Percentiles rank a stretch among this genome's conserved stretches.
These are phyloP conservation scores for Eublepharis macularius DNA, from an alignment of 2,113 vertebrate genomes.

Conservation along the genomic window DNA sequence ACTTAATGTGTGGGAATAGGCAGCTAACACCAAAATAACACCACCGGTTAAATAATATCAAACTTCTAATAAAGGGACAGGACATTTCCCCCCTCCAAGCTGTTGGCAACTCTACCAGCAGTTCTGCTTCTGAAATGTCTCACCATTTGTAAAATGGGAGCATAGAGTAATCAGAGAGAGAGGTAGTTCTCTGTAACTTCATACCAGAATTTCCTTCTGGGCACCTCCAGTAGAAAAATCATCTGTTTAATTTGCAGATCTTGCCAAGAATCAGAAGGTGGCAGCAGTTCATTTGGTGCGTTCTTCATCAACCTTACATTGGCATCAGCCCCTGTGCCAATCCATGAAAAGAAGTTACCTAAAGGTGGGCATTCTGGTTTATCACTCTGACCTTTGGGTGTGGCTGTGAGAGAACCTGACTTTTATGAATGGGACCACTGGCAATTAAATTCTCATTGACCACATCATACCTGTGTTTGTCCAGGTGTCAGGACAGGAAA, in stretches of 20 bases:
- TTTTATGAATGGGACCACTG: conserved; percentile 32
- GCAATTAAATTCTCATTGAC: conserved; percentile 26
- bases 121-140: too few relatives aligned
- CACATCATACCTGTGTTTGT: conserved; percentile 8
- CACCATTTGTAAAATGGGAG: too few relatives aligned
- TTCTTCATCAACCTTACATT: conserved; percentile 28
- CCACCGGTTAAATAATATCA: too few relatives aligned
- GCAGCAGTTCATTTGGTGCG: conserved; percentile 67
- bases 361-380: conserved; percentile 13
- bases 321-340: conserved; percentile 5
- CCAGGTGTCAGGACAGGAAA: conserved; percentile 31
- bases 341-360: conserved; percentile 19
- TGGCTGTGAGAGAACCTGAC: conserved; percentile 14
- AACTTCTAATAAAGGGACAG: too few relatives aligned
- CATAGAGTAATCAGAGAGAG: too few relatives aligned
- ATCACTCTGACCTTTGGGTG: conserved; percentile 30
- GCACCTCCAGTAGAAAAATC: conserved; percentile 38
- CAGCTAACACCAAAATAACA: too few relatives aligned
- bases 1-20: too few relatives aligned
- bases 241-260: conserved; percentile 70
- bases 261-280: conserved; percentile 68
- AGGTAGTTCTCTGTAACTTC: conserved; percentile 14
- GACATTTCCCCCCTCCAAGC: too few relatives aligned
- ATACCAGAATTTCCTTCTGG: conserved; percentile 45
- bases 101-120: too few relatives aligned